These are phyloP conservation scores for Dendropsophus ebraccatus DNA, from an alignment of 2,113 vertebrate species.

Conservation along the genomic window DNA sequence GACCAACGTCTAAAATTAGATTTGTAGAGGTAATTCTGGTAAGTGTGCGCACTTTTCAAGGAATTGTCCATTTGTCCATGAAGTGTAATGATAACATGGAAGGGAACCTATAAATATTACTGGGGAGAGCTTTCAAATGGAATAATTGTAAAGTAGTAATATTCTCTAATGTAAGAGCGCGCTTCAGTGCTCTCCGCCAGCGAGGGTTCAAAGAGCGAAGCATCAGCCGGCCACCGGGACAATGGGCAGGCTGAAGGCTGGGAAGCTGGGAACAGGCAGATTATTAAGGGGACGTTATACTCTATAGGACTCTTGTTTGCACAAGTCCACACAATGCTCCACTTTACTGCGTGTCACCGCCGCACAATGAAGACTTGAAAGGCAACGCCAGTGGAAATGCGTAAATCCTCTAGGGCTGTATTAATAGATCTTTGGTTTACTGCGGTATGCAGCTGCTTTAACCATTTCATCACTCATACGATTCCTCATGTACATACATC, in stretches of 20 bases:
- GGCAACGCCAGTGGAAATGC: neutral
- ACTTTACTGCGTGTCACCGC: neutral
- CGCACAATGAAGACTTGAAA: neutral
- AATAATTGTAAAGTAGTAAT: neutral
- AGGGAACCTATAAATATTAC: slow-evolving; percentile 26
- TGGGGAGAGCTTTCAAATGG: slow-evolving; percentile 15
- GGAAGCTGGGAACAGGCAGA: neutral
- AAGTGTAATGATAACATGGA: slow-evolving; percentile 10
- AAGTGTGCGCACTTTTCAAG: neutral
- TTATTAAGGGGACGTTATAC: neutral
- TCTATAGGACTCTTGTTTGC: neutral
- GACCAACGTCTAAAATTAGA: neutral
- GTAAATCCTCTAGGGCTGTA: neutral
- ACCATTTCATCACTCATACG: neutral
- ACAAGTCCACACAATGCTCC: neutral
- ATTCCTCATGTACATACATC: neutral
- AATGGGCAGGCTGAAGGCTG: neutral
- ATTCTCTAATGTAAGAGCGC: neutral
- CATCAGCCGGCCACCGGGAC: neutral
- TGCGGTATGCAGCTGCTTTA: neutral
- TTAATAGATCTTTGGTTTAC: neutral
- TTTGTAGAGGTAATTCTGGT: neutral
- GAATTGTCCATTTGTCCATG: slow-evolving; percentile 29
- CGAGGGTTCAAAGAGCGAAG: neutral
- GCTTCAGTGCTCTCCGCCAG: neutral